Evolutionary conservation across 1,140 invertebrate genomes (phyloP).

Genomic region (Holcopasites calliopsidis): DNA sequence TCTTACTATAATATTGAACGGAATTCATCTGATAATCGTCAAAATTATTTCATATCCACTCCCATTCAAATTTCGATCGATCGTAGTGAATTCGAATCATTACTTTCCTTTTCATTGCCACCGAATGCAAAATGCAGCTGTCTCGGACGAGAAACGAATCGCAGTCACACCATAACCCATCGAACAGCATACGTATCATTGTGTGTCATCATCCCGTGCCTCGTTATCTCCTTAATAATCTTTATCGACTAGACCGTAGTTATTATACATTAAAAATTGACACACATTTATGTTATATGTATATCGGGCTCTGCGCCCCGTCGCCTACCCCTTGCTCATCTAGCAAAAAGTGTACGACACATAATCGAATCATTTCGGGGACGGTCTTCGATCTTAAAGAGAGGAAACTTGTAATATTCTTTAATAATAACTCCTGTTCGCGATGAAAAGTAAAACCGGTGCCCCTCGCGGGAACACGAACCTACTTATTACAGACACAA

Average conservation of each 20-base stretch:
- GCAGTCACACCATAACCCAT: conserved; percentile 20
- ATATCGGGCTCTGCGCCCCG: conserved; percentile 62
- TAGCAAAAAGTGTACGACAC: conserved; percentile 14
- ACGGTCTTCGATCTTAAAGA: conserved; percentile 52
- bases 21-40: too few species aligned
- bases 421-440: conserved; percentile 22
- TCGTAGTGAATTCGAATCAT: background rate
- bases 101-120: background rate
- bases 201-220: conserved; percentile 32
- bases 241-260: conserved; percentile 70
- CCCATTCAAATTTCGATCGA: too few species aligned
- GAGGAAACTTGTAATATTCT: conserved; percentile 38
- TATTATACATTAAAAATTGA: conserved; percentile 78
- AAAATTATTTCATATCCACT: background rate
- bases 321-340: background rate
- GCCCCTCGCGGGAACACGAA: background rate
- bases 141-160: conserved; percentile 54
- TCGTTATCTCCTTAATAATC: conserved; percentile 39
- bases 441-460: conserved; percentile 18
- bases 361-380: conserved; percentile 30
- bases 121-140: conserved; percentile 7
- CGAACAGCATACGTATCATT: conserved; percentile 24
- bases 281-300: conserved; percentile 71
- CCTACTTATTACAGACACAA: conserved; percentile 5
- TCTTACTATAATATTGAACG: too few species aligned